A percentile compares a stretch with the other conserved stretches of the same genome.
Conservation (phyloP, 2,113 vertebrate species). For the Polypterus senegalus region DNA sequence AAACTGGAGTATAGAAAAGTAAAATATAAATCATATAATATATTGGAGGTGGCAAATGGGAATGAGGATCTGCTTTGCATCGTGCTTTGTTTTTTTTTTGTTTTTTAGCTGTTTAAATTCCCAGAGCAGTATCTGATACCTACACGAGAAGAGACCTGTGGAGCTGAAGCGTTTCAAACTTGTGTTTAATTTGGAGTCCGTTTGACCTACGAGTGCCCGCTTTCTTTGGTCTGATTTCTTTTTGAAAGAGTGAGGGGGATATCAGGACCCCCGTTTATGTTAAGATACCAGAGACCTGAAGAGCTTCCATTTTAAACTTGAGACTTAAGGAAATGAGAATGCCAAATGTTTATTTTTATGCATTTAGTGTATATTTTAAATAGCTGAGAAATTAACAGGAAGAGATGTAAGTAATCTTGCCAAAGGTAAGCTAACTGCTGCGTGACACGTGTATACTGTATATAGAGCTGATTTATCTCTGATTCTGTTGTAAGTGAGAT, state of each 20-base stretch:
- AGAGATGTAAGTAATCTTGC: constrained; percentile 97
- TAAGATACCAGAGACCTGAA: constrained; percentile 40
- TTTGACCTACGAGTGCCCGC: constrained; percentile 9
- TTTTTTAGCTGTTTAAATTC: not conserved
- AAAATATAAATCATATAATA: not conserved
- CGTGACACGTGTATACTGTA: constrained; percentile 51
- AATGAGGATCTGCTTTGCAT: constrained; percentile 8
- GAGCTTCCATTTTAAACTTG: constrained; percentile 57
- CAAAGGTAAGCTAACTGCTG: constrained; percentile 88
- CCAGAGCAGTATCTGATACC: constrained; percentile 11
- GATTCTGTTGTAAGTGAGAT: constrained; percentile 49
- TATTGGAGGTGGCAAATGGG: constrained; percentile 12
- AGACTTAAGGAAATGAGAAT: constrained; percentile 54
- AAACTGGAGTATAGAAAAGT: not conserved
- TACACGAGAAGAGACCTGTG: constrained; percentile 19
- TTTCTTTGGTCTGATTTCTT: constrained; percentile 10
- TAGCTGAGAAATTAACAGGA: constrained; percentile 88
- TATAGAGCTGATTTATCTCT: constrained; percentile 61
- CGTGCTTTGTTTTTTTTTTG: constrained; percentile 1
- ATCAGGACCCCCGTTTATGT: constrained; percentile 18
- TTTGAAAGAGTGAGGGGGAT: constrained; percentile 24
- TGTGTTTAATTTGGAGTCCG: not conserved
- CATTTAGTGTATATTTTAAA: constrained; percentile 99
- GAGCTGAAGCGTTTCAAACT: constrained; percentile 3
- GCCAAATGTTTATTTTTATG: constrained; percentile 99